These are phyloP conservation scores for Trinorchestia longiramus DNA, from an alignment of 1,140 invertebrate species.

Conservation along the genomic window DNA sequence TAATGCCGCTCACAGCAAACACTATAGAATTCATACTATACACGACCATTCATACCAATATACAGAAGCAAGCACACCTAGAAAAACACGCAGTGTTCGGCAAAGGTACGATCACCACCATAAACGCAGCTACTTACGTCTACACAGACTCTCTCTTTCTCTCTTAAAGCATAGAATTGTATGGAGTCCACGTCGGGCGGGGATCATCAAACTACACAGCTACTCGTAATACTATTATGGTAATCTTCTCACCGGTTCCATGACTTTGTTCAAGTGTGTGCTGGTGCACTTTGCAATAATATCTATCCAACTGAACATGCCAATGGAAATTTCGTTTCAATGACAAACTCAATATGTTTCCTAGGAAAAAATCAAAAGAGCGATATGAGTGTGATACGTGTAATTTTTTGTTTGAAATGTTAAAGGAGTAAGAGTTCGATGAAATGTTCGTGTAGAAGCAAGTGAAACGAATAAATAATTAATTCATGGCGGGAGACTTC, in stretches of 20 bases:
- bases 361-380: background rate
- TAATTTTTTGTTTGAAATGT: background rate
- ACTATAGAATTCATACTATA: constrained; percentile 31
- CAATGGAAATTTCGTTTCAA: background rate
- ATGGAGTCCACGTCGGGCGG: background rate
- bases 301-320: background rate
- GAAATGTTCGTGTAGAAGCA: background rate
- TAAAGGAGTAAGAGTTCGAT: background rate
- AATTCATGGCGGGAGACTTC: constrained; percentile 81
- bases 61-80: constrained; percentile 26
- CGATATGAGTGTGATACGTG: background rate
- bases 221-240: constrained; percentile 53
- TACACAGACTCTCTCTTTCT: background rate
- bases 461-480: background rate
- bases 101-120: background rate
- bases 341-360: background rate
- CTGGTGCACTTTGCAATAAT: background rate
- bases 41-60: constrained; percentile 44
- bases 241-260: constrained; percentile 14
- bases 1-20: background rate
- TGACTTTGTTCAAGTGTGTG: background rate
- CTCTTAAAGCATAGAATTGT: constrained; percentile 39
- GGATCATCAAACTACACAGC: constrained; percentile 19
- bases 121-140: constrained; percentile 11
- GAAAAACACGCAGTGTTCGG: constrained; percentile 34